Percentiles rank a stretch among this genome's conserved stretches.
Conservation (phyloP, 2,888 invertebrate genomes). For the Limenitis camilla region DNA sequence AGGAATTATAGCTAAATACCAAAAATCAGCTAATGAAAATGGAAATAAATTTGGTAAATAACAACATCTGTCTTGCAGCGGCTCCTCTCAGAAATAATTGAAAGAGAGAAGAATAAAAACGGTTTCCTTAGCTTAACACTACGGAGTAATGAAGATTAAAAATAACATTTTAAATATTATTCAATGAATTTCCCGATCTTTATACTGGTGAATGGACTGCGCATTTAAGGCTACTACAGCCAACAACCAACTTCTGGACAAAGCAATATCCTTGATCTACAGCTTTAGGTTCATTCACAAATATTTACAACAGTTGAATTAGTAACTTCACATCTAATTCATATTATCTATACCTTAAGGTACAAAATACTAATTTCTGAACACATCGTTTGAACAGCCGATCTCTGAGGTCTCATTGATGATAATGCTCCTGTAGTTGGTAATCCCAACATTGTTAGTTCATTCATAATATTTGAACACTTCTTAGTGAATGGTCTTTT, state of each 20-base stretch:
- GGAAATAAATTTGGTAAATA: too few relatives aligned
- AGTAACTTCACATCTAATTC: slow-evolving; percentile 15
- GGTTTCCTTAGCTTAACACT: too few relatives aligned
- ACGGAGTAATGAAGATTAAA: neutral
- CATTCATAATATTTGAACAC: slow-evolving; percentile 16
- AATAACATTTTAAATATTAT: slow-evolving; percentile 1
- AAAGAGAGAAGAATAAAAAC: too few relatives aligned
- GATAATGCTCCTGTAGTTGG: slow-evolving; percentile 23
- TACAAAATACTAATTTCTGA: slow-evolving; percentile 19
- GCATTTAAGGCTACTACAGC: slow-evolving; percentile 9
- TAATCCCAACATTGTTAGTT: slow-evolving; percentile 24
- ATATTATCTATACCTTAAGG: neutral
- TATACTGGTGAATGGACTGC: slow-evolving; percentile 2
- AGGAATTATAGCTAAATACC: too few relatives aligned
- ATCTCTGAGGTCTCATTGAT: slow-evolving; percentile 39
- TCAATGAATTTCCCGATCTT: neutral
- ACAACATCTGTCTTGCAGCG: too few relatives aligned
- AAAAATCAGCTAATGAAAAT: too few relatives aligned
- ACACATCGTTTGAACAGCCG: slow-evolving; percentile 25
- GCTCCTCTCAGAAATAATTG: too few relatives aligned
- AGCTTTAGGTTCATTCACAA: slow-evolving; percentile 47
- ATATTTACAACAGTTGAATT: slow-evolving; percentile 59
- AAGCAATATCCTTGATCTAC: slow-evolving; percentile 9
- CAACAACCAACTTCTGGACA: slow-evolving; percentile 10
- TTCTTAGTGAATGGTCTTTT: slow-evolving; percentile 7